Conservation (phyloP, 2,113 vertebrate genomes). For the Myrmecophaga tridactyla region DNA sequence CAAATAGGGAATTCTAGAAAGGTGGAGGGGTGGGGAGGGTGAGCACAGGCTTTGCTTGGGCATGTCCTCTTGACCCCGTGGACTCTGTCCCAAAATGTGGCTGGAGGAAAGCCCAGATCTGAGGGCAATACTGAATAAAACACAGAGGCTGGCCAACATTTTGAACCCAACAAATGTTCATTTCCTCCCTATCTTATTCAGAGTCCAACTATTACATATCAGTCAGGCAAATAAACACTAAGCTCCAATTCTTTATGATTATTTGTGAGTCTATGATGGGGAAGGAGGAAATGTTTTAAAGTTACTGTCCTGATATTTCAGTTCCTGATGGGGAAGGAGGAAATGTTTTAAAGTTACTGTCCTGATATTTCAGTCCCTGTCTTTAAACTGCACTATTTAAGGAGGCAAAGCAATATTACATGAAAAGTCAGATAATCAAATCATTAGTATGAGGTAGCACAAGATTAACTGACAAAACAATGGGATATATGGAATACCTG, state of each 20-base stretch:
- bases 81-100: neutral
- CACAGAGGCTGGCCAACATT: neutral
- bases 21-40: too few species aligned
- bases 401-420: neutral
- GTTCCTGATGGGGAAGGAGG: too few species aligned
- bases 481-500: neutral
- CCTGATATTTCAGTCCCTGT: neutral
- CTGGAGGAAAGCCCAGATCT: neutral
- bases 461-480: neutral
- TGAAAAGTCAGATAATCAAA: neutral
- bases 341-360: neutral
- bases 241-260: neutral
- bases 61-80: neutral
- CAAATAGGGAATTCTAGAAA: neutral
- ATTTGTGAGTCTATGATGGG: neutral
- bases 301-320: neutral
- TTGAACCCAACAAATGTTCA: neutral
- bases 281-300: neutral
- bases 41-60: neutral
- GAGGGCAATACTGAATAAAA: neutral
- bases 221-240: neutral
- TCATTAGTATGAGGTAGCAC: neutral
- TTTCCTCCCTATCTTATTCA: conserved; percentile 1
- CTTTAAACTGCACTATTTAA: neutral
- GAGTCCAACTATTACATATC: neutral